phyloP scores from a whole-genome alignment of 2,113 vertebrate species.

The Carollia perspicillata region DNA sequence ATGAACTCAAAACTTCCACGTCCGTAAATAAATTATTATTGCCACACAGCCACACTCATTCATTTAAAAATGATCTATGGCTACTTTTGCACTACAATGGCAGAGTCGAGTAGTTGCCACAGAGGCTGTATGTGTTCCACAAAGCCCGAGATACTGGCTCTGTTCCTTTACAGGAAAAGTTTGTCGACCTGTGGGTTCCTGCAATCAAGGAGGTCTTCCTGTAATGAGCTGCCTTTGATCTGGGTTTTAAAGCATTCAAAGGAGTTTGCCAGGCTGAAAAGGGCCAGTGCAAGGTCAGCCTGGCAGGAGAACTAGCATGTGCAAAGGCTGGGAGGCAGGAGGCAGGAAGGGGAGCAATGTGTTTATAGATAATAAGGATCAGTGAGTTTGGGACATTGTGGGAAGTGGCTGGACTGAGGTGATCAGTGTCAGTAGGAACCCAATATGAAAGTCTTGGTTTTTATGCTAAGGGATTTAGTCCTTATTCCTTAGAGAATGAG shows the following conservation, averaged over 20 bases:
- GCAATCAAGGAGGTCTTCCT: background rate
- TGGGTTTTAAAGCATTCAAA: background rate
- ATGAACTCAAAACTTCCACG: background rate
- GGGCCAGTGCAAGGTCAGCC: background rate
- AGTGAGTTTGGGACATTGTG: background rate
- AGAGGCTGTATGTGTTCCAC: fast-evolving
- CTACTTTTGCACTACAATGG: background rate
- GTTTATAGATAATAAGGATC: background rate
- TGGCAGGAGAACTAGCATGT: background rate
- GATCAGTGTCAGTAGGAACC: background rate
- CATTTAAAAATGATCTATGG: background rate
- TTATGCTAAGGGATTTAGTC: background rate
- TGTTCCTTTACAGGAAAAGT: background rate
- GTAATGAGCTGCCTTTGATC: background rate
- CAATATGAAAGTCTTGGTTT: background rate
- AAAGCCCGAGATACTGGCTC: background rate
- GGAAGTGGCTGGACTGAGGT: background rate
- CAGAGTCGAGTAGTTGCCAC: too few relatives aligned
- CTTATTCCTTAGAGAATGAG: background rate
- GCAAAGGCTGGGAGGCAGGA: background rate
- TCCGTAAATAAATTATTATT: background rate
- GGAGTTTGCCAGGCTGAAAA: background rate
- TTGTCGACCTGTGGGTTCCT: background rate
- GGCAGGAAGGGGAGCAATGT: background rate
- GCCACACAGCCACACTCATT: background rate